Percentiles rank a stretch among this genome's conserved stretches.
Conservation (phyloP, 2,113 vertebrate species). For the Lepus europaeus region DNA sequence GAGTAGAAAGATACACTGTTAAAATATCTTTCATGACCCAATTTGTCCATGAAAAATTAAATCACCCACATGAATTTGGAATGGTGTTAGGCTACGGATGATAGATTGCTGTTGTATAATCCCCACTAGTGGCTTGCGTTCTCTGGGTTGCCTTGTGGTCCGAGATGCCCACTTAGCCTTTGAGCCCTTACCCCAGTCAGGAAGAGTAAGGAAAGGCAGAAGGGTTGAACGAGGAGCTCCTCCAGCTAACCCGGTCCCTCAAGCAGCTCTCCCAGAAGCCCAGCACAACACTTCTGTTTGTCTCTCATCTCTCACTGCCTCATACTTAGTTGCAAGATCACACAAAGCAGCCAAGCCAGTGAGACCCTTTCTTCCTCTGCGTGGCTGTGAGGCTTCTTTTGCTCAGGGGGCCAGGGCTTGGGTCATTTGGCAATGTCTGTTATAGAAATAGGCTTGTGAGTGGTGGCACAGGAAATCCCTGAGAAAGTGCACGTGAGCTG, state of each 20-base stretch:
- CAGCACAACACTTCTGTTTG: neutral
- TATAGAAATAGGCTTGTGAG: neutral
- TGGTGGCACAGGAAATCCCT: neutral
- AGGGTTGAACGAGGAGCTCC: neutral
- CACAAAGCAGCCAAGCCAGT: neutral
- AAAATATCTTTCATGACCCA: neutral
- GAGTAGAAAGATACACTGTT: neutral
- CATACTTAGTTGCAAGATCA: neutral
- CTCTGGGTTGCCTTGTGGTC: neutral
- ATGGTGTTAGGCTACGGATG: neutral
- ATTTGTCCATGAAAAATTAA: neutral
- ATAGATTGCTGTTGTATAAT: neutral
- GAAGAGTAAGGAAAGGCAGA: neutral
- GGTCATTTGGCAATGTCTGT: neutral
- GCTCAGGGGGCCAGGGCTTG: neutral
- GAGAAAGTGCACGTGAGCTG: neutral
- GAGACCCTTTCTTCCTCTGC: neutral
- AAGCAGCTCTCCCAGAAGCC: neutral
- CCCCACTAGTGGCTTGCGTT: neutral
- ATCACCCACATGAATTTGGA: neutral
- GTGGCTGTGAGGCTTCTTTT: neutral
- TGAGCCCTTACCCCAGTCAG: neutral
- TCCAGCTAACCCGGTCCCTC: neutral
- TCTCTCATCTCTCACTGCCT: neutral
- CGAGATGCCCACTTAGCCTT: neutral